Evolutionary conservation across 2,113 vertebrate species (phyloP).

Genomic region (Tragelaphus strepsiceros): DNA sequence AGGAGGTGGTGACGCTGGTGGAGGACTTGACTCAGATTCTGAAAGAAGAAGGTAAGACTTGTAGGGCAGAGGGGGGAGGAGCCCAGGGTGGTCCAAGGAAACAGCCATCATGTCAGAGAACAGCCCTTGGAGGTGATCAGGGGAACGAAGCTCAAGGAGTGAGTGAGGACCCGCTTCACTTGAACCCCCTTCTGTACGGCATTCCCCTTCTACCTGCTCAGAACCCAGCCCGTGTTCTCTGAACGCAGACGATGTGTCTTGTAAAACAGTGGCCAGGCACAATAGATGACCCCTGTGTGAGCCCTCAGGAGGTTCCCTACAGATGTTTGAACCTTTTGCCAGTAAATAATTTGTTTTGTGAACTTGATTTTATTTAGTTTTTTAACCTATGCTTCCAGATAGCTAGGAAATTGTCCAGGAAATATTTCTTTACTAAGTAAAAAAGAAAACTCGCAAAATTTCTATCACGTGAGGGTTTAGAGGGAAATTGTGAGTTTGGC

Average conservation of each 20-base stretch:
- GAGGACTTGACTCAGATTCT: constrained; percentile 70
- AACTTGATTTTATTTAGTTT: background rate
- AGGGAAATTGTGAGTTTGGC: background rate
- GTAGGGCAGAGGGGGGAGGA: background rate
- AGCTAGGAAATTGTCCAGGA: background rate
- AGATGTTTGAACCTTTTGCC: background rate
- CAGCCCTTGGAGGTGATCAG: background rate
- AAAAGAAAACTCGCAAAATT: background rate
- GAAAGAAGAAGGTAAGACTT: constrained; percentile 70
- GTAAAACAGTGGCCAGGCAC: background rate
- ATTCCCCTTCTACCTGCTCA: background rate
- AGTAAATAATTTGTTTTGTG: background rate
- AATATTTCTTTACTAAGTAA: background rate
- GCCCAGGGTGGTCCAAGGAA: background rate
- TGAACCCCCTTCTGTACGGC: background rate
- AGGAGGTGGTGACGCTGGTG: constrained; percentile 69
- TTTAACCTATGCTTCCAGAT: background rate
- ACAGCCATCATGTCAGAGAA: background rate
- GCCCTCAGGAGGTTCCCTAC: background rate
- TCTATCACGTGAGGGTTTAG: background rate
- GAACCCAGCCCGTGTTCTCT: background rate
- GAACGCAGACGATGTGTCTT: background rate
- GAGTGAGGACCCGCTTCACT: background rate
- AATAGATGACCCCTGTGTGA: background rate
- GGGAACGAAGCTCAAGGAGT: background rate